Base-by-base conservation (phyloP, 1,140 invertebrate species). In the Drosophila varians region DNA sequence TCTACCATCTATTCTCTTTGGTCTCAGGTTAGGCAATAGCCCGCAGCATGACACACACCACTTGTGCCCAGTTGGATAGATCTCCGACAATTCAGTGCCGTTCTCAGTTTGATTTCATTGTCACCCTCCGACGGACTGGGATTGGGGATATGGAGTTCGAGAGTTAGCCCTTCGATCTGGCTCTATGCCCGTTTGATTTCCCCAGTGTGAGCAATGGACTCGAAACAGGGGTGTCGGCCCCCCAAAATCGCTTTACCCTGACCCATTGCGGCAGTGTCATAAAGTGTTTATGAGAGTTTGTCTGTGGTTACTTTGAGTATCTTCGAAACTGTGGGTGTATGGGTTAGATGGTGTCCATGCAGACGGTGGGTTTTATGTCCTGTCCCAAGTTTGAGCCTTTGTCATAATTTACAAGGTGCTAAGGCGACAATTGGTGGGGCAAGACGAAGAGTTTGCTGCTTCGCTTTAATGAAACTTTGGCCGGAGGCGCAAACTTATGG, bases 341-440 rank as follows among this genome's bases (percentile, higher is more conserved):
- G n/a, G 12, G 3, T 12, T 1, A 0, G 0, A 54, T 34, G 31
- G 4, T 38, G 14, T 38, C 36, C 36, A 58, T 64, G 57, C 40
- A 65, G 64, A 74, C 62, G 6, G 21, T 47, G 31, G 54, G 53
- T 68, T 82, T 83, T 83, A 83, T 84, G 64, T 57, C 58, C 58
- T 61, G 53, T 47, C 66, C 74, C 64, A 61, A 57, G 61, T 40
- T 38, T 40, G 52, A 54, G 77, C 54, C 82, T 56, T 54, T 70
- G 61, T 68, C 79, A 84, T 84, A 86, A 76, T 69, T 84, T 76
- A 84, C 80, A 86, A 66, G 76, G 79, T 86, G 79, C 80, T 86
- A 86, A 73, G 68, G 72, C 82, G 79, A 69, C 80, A 84, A 84
- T 84, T 84, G 72, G 76, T 80, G 79, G 72, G 28, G 31, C 25